Conservation (phyloP, 30 jellyfish, hydroid and myxozoan genomes). For the Cassiopea andromeda region DNA sequence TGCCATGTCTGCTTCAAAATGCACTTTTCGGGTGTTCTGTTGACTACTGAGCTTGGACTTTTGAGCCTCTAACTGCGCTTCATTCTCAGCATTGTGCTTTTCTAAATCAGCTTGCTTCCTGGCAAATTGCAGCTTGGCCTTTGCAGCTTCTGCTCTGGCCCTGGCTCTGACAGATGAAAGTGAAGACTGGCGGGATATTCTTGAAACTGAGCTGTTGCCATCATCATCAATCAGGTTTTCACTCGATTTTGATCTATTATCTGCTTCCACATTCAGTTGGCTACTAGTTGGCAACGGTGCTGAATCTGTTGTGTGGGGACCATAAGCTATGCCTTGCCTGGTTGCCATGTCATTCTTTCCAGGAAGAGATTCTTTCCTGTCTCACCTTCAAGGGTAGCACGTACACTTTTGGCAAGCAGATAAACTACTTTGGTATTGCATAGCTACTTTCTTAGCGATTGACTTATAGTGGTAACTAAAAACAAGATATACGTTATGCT, state of each 20-base stretch:
- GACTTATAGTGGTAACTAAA: conserved; percentile 11
- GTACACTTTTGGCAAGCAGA: conserved; percentile 27
- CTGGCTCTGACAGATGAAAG: background rate
- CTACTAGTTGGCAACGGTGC: conserved; percentile 4
- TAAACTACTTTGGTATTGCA: conserved; percentile 5
- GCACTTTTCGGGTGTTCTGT: conserved; percentile 5
- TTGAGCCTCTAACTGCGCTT: conserved; percentile 32
- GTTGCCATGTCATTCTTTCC: conserved; percentile 10
- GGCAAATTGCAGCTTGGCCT: conserved; percentile 19
- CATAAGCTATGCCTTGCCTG: conserved; percentile 16
- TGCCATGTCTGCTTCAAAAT: background rate
- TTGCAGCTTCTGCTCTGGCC: conserved; percentile 40
- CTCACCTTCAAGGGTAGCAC: conserved; percentile 22
- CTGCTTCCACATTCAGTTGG: background rate
- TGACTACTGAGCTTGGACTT: background rate
- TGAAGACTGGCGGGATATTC: conserved; percentile 21
- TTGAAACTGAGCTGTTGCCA: background rate
- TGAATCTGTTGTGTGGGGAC: conserved; percentile 15
- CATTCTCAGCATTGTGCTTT: conserved; percentile 15
- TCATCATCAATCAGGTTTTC: background rate
- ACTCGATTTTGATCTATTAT: background rate
- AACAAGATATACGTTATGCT: background rate
- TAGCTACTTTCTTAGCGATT: background rate
- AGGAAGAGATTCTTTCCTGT: conserved; percentile 17
- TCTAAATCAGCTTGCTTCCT: conserved; percentile 13